Conservation (phyloP, 2,797 vertebrate species). For the Salmo trutta region DNA sequence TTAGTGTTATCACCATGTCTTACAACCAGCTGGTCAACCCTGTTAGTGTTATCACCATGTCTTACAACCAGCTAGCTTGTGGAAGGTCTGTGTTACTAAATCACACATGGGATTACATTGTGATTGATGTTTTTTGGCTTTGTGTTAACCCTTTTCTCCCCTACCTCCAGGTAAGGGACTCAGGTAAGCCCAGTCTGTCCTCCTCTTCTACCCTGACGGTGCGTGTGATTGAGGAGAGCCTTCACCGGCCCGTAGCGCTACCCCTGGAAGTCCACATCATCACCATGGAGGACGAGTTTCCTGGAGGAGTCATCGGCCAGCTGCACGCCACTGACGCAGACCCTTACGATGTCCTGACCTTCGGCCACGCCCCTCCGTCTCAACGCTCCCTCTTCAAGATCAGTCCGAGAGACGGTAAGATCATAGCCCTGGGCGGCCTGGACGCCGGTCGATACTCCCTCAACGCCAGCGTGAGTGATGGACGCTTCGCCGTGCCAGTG, state of each 20-base stretch:
- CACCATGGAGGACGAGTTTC: constrained; percentile 98
- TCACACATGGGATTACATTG: too few relatives aligned
- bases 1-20: too few relatives aligned
- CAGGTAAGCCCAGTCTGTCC: constrained; percentile 87
- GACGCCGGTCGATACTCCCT: constrained; percentile 91
- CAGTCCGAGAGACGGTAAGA: constrained; percentile 89
- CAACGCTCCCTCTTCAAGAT: constrained; percentile 97
- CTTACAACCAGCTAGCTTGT: too few relatives aligned
- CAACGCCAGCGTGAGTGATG: constrained; percentile 94
- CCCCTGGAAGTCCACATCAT: constrained; percentile 93
- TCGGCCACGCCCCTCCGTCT: constrained; percentile 83
- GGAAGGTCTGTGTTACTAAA: too few relatives aligned
- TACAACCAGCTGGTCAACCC: too few relatives aligned
- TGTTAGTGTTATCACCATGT: too few relatives aligned
- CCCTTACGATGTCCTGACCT: constrained; percentile 91
- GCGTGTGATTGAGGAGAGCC: constrained; percentile 93
- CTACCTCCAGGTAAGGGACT: constrained; percentile 84
- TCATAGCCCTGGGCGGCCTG: constrained; percentile 91
- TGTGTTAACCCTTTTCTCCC: not conserved
- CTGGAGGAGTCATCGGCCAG: constrained; percentile 95
- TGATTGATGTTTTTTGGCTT: too few relatives aligned
- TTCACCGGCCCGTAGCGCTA: constrained; percentile 88
- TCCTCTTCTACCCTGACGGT: constrained; percentile 83
- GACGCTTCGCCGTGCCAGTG: constrained; percentile 90
- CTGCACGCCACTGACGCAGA: constrained; percentile 95